A percentile compares a stretch with the other conserved stretches of the same genome.
These are phyloP conservation scores for Eretmocerus hayati DNA, from an alignment of 2,888 invertebrate genomes.

Conservation along the genomic window DNA sequence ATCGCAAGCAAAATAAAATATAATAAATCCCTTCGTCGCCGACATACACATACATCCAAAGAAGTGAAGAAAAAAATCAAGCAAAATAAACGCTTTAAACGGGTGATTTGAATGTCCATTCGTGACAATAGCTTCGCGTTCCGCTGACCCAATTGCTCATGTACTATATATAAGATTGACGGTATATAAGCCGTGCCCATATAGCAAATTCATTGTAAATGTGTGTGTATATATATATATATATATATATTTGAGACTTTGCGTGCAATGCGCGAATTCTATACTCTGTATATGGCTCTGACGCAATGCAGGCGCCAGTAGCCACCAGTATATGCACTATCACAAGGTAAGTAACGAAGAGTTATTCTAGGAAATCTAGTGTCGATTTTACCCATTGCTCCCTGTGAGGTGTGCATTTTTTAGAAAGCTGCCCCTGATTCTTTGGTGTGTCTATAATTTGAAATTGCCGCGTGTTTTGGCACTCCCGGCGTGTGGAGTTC, in stretches of 20 bases:
- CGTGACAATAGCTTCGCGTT: slow-evolving; percentile 12
- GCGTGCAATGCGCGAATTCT: background rate
- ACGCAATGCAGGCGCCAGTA: slow-evolving; percentile 10
- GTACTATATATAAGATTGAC: background rate
- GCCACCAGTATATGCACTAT: background rate
- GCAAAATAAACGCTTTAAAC: too few species aligned
- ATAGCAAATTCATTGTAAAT: background rate
- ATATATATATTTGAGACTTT: background rate
- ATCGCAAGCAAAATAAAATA: too few species aligned
- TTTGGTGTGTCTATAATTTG: too few species aligned
- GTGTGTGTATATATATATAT: background rate
- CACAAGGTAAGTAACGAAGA: background rate
- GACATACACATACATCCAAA: too few species aligned
- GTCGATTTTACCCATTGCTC: background rate
- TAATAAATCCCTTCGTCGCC: too few species aligned
- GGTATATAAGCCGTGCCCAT: background rate
- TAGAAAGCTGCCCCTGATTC: too few species aligned
- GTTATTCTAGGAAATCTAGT: too few species aligned
- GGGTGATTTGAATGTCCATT: slow-evolving; percentile 6
- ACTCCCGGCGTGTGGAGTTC: too few species aligned
- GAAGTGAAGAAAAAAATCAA: too few species aligned
- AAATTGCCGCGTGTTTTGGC: too few species aligned
- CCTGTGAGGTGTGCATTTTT: too few species aligned
- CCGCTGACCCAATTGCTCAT: slow-evolving; percentile 18
- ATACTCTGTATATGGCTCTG: background rate